Evolutionary conservation across 2,888 invertebrate genomes (phyloP).

Genomic region (Mimas tiliae): DNA sequence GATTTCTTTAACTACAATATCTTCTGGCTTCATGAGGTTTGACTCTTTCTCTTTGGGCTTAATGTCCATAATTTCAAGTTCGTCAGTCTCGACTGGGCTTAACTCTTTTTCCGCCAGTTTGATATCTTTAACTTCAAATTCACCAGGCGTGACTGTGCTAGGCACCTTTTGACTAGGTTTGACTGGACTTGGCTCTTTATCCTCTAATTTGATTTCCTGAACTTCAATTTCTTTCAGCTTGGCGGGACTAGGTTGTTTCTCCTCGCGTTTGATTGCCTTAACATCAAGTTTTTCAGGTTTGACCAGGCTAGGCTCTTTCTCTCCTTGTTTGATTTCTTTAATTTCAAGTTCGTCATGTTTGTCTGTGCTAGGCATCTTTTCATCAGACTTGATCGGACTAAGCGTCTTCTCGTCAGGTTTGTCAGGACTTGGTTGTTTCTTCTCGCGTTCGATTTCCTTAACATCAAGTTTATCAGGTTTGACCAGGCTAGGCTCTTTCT

Average conservation of each 20-base stretch:
- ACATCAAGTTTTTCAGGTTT: conserved; percentile 27
- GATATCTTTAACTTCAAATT: neutral
- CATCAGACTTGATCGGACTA: neutral
- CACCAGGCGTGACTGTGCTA: conserved; percentile 1
- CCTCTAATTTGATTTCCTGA: conserved; percentile 23
- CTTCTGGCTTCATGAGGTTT: too few species aligned
- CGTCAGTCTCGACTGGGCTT: too few species aligned
- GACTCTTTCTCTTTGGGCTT: too few species aligned
- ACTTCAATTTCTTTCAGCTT: conserved; percentile 22
- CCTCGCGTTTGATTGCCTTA: conserved; percentile 24
- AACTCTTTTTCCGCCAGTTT: conserved; percentile 16
- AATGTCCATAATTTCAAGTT: too few species aligned
- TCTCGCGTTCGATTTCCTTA: conserved; percentile 25
- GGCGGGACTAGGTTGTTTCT: conserved; percentile 31
- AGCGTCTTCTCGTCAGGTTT: neutral
- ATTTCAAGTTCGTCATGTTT: conserved; percentile 21
- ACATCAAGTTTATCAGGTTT: conserved; percentile 23
- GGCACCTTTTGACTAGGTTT: conserved; percentile 19
- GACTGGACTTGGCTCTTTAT: conserved; percentile 27
- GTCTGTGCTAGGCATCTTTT: conserved; percentile 9
- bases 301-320: conserved; percentile 24
- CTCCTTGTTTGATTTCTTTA: conserved; percentile 29
- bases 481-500: conserved; percentile 17
- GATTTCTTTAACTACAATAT: too few species aligned
- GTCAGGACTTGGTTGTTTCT: conserved; percentile 31